Conservation (phyloP, 2,888 invertebrate species). For the Stenodera caucasica region DNA sequence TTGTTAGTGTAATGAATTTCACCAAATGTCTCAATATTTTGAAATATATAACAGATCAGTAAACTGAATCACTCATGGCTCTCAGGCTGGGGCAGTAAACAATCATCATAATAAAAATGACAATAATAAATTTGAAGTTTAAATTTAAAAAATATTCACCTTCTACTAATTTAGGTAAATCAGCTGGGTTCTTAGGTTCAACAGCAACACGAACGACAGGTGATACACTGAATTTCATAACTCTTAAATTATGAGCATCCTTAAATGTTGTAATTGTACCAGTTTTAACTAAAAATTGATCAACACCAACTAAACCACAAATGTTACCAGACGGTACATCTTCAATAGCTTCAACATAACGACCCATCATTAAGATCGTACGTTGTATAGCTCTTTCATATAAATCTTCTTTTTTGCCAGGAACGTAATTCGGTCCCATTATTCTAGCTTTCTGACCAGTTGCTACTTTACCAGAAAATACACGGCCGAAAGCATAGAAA, state of each 20-base stretch:
- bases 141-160: conserved; percentile 49
- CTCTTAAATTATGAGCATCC: conserved; percentile 99
- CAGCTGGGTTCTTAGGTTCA: conserved; percentile 98
- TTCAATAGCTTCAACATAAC: conserved; percentile 98
- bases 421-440: conserved; percentile 98
- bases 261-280: conserved; percentile 99
- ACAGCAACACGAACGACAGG: conserved; percentile 99
- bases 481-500: conserved; percentile 99
- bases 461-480: conserved; percentile 90
- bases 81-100: conserved; percentile 36
- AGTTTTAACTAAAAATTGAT: conserved; percentile 99
- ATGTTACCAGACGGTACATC: conserved; percentile 99
- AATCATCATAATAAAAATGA: conserved; percentile 12
- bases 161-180: conserved; percentile 98
- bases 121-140: background rate
- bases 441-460: conserved; percentile 95
- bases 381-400: conserved; percentile 99
- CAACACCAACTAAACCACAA: conserved; percentile 99
- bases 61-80: conserved; percentile 25
- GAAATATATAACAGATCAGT: conserved; percentile 8
- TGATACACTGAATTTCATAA: conserved; percentile 99
- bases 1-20: background rate
- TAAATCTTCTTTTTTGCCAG: conserved; percentile 98
- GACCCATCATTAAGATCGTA: conserved; percentile 99
- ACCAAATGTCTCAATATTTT: no score